Percentiles rank a stretch among this genome's conserved stretches.
phyloP scores from a whole-genome alignment of 2,797 vertebrate species.

The Mormyrops boulengeri region DNA sequence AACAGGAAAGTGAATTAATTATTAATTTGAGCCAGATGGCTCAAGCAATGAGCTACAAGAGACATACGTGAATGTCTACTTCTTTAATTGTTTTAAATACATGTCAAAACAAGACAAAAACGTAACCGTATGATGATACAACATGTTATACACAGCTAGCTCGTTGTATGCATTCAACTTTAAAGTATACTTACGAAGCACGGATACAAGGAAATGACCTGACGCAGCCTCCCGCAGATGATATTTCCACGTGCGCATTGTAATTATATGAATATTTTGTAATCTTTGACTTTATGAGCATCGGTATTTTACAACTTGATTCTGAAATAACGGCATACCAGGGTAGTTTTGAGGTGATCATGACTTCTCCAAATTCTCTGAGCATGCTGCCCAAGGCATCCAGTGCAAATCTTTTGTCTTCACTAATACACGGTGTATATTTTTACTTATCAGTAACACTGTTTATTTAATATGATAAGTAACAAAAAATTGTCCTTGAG shows the following conservation, averaged over 20 bases:
- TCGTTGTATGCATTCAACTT: background rate
- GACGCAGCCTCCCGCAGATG: background rate
- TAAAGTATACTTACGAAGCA: background rate
- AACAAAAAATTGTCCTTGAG: slow-evolving; percentile 5
- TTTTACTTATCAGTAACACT: slow-evolving; percentile 14
- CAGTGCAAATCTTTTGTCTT: slow-evolving; percentile 15
- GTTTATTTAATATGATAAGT: background rate
- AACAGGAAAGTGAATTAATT: slow-evolving; percentile 69
- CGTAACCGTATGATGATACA: slow-evolving; percentile 25
- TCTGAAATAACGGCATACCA: slow-evolving; percentile 17
- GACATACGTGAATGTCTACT: slow-evolving; percentile 68
- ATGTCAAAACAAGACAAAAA: slow-evolving; percentile 69
- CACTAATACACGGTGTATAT: slow-evolving; percentile 11
- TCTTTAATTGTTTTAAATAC: slow-evolving; percentile 78
- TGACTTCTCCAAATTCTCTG: background rate
- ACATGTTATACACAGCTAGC: slow-evolving; percentile 4
- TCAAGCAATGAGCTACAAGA: slow-evolving; percentile 66
- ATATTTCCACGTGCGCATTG: background rate
- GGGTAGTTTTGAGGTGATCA: background rate
- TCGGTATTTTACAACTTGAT: slow-evolving; percentile 17
- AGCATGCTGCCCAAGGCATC: background rate
- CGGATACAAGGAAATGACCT: background rate
- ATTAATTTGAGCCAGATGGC: slow-evolving; percentile 74
- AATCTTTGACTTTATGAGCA: slow-evolving; percentile 7
- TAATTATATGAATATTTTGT: background rate